Evolutionary conservation across 2,888 invertebrate genomes (phyloP), one percentile per base, ranked within the genome.

Genomic region (Salticus scenicus): DNA sequence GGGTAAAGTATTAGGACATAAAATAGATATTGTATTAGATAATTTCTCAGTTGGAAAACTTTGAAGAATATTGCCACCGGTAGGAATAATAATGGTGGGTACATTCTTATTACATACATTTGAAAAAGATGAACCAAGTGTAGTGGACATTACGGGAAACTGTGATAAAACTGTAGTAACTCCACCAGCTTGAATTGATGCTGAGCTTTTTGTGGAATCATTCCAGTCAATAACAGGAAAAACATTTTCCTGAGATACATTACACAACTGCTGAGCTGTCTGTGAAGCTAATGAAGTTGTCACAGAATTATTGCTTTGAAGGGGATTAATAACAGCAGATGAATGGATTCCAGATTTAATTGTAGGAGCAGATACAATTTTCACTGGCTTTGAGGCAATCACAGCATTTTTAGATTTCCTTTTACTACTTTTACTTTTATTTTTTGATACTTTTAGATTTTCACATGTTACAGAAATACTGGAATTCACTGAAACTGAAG

Each of bases 141-240:
- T 80, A n/a, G 85, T 86, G 1, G 87, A 87, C 87, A 87, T 87
- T 12, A 87, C 73, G 31, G 87, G 87, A 28, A 86, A 76, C 31
- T 81, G 85, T 0, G 87, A 83, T 20, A 87, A 71, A 20, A 76
- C 87, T n/a, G 84, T 81, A 14, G 86, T 87, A 8, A 87, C 77
- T 1, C 80, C 84, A 7, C 86, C 86, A 31, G 80, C 28, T 72
- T 78, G 75, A 41, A 67, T 0, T 17, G 79, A 33, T 41, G 75
- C 14, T 0, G 81, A 31, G 37, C 74, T 74, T n/a, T 63, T 51
- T 1, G 37, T 30, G 57, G 37, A 17, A 63, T 84, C 77, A 57
- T 42, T 72, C 47, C 72, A 77, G 17, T 30, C 42, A 27, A 78
- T 42, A n/a, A 42, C 64, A 27, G 78, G 42, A 12, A 84, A 7